Conservation (phyloP, 2,888 invertebrate genomes). For the Nezara viridula region DNA sequence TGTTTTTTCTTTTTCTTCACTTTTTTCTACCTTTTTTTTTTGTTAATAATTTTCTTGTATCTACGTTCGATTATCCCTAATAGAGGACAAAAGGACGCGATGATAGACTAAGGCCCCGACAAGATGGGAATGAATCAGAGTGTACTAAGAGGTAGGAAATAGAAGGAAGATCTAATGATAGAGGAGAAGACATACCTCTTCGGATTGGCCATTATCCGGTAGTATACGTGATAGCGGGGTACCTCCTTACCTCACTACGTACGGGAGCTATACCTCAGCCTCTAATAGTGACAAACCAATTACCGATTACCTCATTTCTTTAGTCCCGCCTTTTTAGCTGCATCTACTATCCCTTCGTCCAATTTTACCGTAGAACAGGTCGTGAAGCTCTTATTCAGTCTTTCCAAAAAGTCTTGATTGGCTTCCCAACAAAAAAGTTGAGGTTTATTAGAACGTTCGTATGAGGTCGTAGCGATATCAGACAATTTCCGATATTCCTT, state of each 20-base stretch:
- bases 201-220: conserved; percentile 44
- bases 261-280: neutral
- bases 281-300: conserved; percentile 36
- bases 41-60: neutral
- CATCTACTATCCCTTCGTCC: neutral
- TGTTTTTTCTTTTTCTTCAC: neutral
- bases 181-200: conserved; percentile 44
- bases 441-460: no score
- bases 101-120: conserved; percentile 4
- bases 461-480: no score
- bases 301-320: conserved; percentile 41
- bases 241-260: neutral
- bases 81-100: conserved; percentile 23
- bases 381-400: neutral
- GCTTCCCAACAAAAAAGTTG: neutral
- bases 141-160: neutral
- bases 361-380: neutral
- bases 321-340: conserved; percentile 16
- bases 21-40: neutral
- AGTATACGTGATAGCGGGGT: conserved; percentile 24
- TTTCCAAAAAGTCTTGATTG: neutral
- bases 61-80: conserved; percentile 23
- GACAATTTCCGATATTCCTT: no score
- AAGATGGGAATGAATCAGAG: conserved; percentile 23
- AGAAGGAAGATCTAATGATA: conserved; percentile 1